Evolutionary conservation across 2,888 invertebrate species (phyloP).

Genomic region (Thymelicus acteon): DNA sequence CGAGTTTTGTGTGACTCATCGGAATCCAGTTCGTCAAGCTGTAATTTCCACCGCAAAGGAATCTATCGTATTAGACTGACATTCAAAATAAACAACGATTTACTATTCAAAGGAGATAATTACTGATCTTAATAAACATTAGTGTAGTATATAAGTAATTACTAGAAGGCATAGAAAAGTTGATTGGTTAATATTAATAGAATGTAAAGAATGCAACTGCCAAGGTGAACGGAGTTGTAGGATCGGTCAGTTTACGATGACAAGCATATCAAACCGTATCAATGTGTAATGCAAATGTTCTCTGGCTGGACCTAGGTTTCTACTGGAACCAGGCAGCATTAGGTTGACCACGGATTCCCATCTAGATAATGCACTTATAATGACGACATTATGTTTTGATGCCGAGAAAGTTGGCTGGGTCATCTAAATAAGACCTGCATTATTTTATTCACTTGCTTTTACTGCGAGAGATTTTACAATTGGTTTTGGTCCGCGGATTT

Average conservation of each 20-base stretch:
- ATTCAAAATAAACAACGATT: constrained; percentile 8
- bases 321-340: constrained; percentile 54
- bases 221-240: constrained; percentile 27
- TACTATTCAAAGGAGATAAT: constrained; percentile 9
- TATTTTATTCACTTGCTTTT: constrained; percentile 43
- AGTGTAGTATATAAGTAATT: constrained; percentile 10
- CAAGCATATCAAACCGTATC: constrained; percentile 45
- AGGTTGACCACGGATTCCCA: constrained; percentile 54
- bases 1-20: constrained; percentile 21
- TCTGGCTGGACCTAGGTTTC: constrained; percentile 51
- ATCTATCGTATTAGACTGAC: background rate
- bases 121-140: constrained; percentile 8
- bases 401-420: constrained; percentile 69
- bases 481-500: background rate
- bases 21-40: background rate
- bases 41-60: background rate
- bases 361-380: constrained; percentile 77
- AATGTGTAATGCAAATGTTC: constrained; percentile 56
- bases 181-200: constrained; percentile 34
- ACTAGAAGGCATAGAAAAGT: constrained; percentile 31
- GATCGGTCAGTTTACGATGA: constrained; percentile 42
- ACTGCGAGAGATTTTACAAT: background rate
- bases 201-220: constrained; percentile 29
- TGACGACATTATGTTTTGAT: constrained; percentile 63
- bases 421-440: constrained; percentile 60